phyloP scores from a whole-genome alignment of 1,140 invertebrate genomes.

The Drosophila orena region DNA sequence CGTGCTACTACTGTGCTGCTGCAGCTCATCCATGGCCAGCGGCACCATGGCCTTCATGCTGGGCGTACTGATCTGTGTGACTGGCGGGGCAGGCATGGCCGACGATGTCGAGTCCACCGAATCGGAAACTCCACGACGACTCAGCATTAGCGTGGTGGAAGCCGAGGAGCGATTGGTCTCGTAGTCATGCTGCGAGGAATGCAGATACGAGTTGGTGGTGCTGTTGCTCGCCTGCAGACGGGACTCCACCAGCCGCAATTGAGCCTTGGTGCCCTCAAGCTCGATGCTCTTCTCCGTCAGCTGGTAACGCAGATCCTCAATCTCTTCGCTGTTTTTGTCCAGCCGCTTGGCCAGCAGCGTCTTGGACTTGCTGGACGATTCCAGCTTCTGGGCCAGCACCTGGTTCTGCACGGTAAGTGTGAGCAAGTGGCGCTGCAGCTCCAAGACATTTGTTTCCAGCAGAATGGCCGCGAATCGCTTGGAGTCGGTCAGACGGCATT shows the following conservation, averaged over 20 bases:
- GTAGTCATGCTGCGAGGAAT: conserved; percentile 79
- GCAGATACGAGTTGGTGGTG: conserved; percentile 69
- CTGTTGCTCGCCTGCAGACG: conserved; percentile 65
- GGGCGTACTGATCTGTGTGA: conserved; percentile 85
- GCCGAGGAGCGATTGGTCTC: conserved; percentile 82
- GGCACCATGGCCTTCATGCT: conserved; percentile 86
- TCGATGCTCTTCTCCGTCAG: conserved; percentile 93
- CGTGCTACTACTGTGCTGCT: conserved; percentile 87
- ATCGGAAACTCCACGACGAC: conserved; percentile 69
- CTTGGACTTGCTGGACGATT: conserved; percentile 88
- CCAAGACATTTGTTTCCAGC: conserved; percentile 91
- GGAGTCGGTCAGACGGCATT: conserved; percentile 87
- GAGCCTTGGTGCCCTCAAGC: conserved; percentile 91
- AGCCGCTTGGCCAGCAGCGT: conserved; percentile 88
- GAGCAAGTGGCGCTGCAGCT: conserved; percentile 93
- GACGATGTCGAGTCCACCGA: conserved; percentile 60
- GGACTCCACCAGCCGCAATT: conserved; percentile 89
- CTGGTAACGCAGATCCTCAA: conserved; percentile 93
- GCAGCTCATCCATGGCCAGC: conserved; percentile 86
- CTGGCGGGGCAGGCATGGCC: conserved; percentile 47
- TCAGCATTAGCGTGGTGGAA: conserved; percentile 79
- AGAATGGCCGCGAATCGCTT: conserved; percentile 93
- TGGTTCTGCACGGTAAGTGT: conserved; percentile 93
- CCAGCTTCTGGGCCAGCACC: conserved; percentile 89
- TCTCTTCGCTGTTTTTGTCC: conserved; percentile 90